A percentile compares a stretch with the other conserved stretches of the same genome.
Conservation (phyloP, 2,113 vertebrate species). For the Tonatia bakeri region DNA sequence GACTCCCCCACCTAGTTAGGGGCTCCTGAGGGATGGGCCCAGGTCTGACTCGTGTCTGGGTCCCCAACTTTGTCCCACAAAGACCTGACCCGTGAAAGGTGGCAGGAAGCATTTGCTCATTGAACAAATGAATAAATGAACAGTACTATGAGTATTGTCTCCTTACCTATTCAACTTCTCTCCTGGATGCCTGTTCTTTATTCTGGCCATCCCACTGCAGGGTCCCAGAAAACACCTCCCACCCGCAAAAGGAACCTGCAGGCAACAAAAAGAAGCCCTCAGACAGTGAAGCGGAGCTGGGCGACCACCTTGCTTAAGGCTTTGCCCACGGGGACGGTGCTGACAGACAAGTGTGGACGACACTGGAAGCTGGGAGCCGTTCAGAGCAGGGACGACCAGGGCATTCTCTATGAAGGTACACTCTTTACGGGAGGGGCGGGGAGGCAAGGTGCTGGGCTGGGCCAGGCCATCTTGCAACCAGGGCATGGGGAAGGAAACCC, state of each 20-base stretch:
- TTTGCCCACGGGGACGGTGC: conserved; percentile 43
- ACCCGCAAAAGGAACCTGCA: conserved; percentile 27
- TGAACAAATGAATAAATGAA: neutral
- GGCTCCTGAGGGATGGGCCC: neutral
- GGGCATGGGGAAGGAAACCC: neutral
- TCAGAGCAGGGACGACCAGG: conserved; percentile 58
- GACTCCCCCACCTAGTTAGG: neutral
- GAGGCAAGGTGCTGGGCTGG: too few species aligned
- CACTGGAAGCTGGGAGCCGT: conserved; percentile 72
- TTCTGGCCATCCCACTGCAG: neutral
- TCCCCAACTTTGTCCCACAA: neutral
- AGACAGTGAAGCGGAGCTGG: conserved; percentile 7
- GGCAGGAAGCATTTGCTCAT: neutral
- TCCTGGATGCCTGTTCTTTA: neutral
- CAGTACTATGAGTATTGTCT: rapidly evolving
- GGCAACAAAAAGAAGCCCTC: neutral
- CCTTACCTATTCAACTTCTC: neutral
- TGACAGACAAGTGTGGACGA: conserved; percentile 68
- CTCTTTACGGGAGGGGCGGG: rapidly evolving
- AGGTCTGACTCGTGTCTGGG: neutral
- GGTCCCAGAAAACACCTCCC: neutral
- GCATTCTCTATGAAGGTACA: conserved; percentile 80
- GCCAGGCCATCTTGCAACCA: neutral
- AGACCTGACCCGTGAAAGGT: neutral
- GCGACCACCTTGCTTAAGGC: conserved; percentile 51